Percentiles rank a stretch among this genome's conserved stretches.
These are phyloP conservation scores for Andricus curvator DNA, from an alignment of 2,888 invertebrate genomes.

Conservation along the genomic window DNA sequence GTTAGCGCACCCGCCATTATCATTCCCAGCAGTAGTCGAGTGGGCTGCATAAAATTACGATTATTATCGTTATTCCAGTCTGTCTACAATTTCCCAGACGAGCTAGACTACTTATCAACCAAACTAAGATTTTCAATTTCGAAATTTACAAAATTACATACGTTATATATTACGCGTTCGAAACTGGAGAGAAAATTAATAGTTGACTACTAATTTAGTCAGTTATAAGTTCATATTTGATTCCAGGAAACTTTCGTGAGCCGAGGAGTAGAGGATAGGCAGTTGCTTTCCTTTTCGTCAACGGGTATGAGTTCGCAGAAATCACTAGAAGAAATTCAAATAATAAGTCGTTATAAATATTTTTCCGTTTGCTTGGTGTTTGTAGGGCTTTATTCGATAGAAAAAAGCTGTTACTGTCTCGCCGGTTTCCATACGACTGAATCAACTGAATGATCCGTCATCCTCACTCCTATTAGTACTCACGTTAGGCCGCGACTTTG, in stretches of 20 bases:
- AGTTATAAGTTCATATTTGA: neutral
- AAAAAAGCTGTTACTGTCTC: too few species aligned
- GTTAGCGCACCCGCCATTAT: conserved; percentile 38
- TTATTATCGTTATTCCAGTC: conserved; percentile 22
- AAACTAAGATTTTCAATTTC: conserved; percentile 19
- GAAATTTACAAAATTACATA: neutral
- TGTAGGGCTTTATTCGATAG: too few species aligned
- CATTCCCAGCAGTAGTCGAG: conserved; percentile 30
- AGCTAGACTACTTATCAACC: conserved; percentile 13
- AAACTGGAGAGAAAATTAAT: neutral
- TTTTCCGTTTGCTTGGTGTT: too few species aligned
- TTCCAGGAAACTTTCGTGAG: neutral
- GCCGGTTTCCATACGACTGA: too few species aligned
- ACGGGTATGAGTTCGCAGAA: neutral
- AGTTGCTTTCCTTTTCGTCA: too few species aligned
- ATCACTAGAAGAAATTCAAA: neutral
- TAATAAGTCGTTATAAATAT: too few species aligned
- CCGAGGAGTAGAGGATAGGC: neutral
- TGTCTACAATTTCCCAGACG: conserved; percentile 26
- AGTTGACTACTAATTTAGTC: neutral
- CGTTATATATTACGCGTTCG: neutral
- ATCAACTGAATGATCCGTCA: too few species aligned
- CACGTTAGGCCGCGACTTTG: too few species aligned
- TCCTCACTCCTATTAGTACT: too few species aligned
- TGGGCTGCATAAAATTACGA: conserved; percentile 37